Evolutionary conservation across 2,888 invertebrate species (phyloP), one percentile per base, ranked within the genome.

Genomic region (Torymus auratus): DNA sequence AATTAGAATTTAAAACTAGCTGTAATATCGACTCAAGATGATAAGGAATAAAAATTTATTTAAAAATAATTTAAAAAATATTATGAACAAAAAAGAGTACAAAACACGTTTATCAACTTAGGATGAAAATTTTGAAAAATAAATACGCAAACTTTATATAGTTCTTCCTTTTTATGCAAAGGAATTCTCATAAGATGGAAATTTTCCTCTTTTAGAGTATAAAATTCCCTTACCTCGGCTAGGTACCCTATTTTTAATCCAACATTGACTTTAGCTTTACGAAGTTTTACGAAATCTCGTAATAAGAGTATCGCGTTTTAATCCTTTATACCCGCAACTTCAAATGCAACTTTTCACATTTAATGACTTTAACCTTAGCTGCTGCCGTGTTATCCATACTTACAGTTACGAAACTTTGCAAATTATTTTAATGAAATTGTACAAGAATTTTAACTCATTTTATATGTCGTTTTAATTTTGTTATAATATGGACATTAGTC

Each of bases 121-220:
- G 2, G 20, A 20, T 20, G 20, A 20, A 20, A 20, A 20, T 20
- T 20, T 20, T 20, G 20, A 20, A 20, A 20, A 20, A 20, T 20
- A 20, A 20, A 20, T 20, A 20, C 20, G 20, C 20, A 20, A 20
- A 20, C 20, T 20, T 20, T 20, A 20, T 80, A 78, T 56, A 83
- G 72, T 91, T 91, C 52, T 76, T 73, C 80, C 10, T 28, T 71
- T 72, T 23, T 62, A 50, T 17, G 17, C n/a, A 53, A 72, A 60
- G 41, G 53, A 52, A 61, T 61, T 68, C 64, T 62, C 64, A 77
- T 69, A 67, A 80, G 58, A 76, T 62, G 76, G 62, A 76, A 77
- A 76, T 76, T 71, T 76, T 13, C 56, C 20, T 41, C 67, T 20
- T 71, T 52, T 17, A 55, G 62, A 76, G 75, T 71, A 77, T 68